Evolutionary conservation across 2,797 vertebrate species (phyloP), one percentile per base, ranked within the genome.

Genomic region (Amblyraja radiata): DNA sequence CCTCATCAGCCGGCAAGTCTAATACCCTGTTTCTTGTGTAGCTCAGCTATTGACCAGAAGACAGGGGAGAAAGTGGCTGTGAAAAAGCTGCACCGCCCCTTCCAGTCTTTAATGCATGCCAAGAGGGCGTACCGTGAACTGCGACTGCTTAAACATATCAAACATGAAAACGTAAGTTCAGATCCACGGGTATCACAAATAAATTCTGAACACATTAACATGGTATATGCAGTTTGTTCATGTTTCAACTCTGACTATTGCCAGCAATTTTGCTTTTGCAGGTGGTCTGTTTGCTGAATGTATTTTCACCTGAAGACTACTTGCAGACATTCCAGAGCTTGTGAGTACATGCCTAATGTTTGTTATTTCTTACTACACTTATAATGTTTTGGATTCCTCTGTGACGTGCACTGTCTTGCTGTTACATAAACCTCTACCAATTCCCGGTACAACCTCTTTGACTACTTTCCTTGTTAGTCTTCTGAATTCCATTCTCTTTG

Each of bases 281-380:
- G 97, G 97, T 97, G 93, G 97, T 98, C 94, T 96, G 95, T 93
- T 96, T 98, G 74, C 95, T 98, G 4, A 94, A 97, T 46, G 97
- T 97, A 94, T 98, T 97, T 95, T 97, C 97, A 65, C 97, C 97
- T 1, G 97, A 97, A 93, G 94, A 94, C 93, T 95, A 96, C 0
- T 94, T 96, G 95, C 96, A 97, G n/a, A 96, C 96, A 94, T 98
- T 98, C 95, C 96, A 97, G 94, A 97, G 96, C 46, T 97, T 98
- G 97, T 97, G 94, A 97, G 97, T 96, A 93, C 68, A 61, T 79
- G 93, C n/a, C 28, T 28, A 86, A 63, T 88, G 28, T 32, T 32
- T 32, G 8, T 36, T 32, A 18, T 16, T 65, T 88, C 61, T 88
- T 32, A 32, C 32, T 14, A 9, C 10, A 8, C 21, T 65, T 78